Percentiles rank a stretch among this genome's conserved stretches.
Conservation (phyloP, 2,888 invertebrate genomes). For the Mactromeris polynyma region DNA sequence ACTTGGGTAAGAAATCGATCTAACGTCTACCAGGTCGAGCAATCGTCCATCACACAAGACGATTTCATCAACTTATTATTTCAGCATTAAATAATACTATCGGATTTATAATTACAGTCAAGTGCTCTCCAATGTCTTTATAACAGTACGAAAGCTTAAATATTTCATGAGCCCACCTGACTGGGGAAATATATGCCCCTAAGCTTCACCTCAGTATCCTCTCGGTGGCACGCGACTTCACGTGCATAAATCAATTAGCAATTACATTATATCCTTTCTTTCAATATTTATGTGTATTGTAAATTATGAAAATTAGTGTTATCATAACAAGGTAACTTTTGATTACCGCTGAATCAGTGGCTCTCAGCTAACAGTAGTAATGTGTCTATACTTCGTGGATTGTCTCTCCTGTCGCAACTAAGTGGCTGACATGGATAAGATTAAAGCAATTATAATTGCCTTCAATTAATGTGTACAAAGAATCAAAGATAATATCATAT, state of each 20-base stretch:
- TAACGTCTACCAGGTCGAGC: background rate
- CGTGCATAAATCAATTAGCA: constrained; percentile 46
- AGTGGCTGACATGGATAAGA: background rate
- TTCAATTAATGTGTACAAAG: background rate
- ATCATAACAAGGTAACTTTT: background rate
- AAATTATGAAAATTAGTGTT: constrained; percentile 33
- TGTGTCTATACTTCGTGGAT: background rate
- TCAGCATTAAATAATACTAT: constrained; percentile 5
- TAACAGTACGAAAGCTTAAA: constrained; percentile 26
- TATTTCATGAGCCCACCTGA: constrained; percentile 54
- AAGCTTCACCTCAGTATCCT: background rate
- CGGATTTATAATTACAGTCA: background rate
- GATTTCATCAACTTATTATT: constrained; percentile 10
- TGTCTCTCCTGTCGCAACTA: background rate
- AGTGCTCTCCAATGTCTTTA: background rate
- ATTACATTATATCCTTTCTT: constrained; percentile 13
- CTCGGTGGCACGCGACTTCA: constrained; percentile 45
- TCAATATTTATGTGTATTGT: constrained; percentile 44
- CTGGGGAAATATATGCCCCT: constrained; percentile 14
- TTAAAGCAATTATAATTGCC: background rate
- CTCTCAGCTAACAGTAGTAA: background rate
- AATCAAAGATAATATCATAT: background rate
- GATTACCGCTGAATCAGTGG: background rate
- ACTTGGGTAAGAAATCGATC: background rate
- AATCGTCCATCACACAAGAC: background rate